phyloP scores from a whole-genome alignment of 2,888 invertebrate genomes.

The Pycnomerus fuliginosus region DNA sequence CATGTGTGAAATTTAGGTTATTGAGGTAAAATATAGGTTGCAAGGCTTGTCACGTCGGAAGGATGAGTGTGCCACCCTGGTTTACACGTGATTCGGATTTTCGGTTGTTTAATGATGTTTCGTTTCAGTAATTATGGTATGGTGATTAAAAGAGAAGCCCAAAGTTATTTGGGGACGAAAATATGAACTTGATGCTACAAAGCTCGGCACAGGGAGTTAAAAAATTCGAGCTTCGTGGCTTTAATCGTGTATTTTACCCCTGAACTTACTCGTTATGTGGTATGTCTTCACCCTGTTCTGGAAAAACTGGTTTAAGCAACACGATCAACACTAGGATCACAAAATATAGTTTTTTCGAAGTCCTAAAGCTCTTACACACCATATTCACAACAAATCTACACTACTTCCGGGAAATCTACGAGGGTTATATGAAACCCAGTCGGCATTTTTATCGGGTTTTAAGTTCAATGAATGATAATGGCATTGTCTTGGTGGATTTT shows the following conservation, averaged over 20 bases:
- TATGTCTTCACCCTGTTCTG: constrained; percentile 86
- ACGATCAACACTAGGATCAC: constrained; percentile 37
- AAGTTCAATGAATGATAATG: too few relatives aligned
- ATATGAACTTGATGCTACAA: constrained; percentile 5
- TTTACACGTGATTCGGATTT: constrained; percentile 23
- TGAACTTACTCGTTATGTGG: constrained; percentile 83
- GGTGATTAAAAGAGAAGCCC: constrained; percentile 1
- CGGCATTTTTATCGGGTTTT: constrained; percentile 22
- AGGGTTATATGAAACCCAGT: constrained; percentile 12
- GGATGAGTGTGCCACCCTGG: constrained; percentile 12
- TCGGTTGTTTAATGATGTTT: constrained; percentile 15
- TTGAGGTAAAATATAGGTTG: constrained; percentile 17
- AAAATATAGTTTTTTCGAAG: constrained; percentile 23
- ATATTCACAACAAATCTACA: constrained; percentile 37
- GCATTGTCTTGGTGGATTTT: constrained; percentile 9
- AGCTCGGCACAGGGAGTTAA: constrained; percentile 20
- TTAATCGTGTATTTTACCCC: constrained; percentile 18
- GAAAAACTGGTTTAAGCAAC: constrained; percentile 54
- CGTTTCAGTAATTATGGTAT: background rate
- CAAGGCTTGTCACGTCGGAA: constrained; percentile 21
- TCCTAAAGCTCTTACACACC: constrained; percentile 36
- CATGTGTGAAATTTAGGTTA: constrained; percentile 18
- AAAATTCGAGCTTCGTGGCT: constrained; percentile 23
- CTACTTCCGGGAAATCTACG: constrained; percentile 34
- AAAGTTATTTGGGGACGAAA: background rate